Percentiles rank a stretch among this genome's conserved stretches.
Evolutionary conservation across 2,113 vertebrate genomes (phyloP).

Genomic region (Lutjanus erythropterus): DNA sequence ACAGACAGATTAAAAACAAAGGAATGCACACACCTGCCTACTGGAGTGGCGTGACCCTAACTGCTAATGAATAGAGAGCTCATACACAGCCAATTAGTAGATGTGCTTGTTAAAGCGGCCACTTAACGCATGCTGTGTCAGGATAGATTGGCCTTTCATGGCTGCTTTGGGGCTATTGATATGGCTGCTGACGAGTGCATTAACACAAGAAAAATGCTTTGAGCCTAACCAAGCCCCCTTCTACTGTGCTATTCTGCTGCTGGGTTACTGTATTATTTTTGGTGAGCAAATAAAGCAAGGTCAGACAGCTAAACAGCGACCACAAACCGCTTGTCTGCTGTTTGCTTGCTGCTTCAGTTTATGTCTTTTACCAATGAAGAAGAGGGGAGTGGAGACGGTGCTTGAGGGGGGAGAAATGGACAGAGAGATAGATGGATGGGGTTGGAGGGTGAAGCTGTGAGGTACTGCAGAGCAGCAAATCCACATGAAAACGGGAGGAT

Average conservation of each 20-base stretch:
- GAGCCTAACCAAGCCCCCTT: background rate
- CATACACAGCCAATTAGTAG: slow-evolving; percentile 72
- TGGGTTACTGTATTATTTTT: slow-evolving; percentile 24
- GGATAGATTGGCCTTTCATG: slow-evolving; percentile 67
- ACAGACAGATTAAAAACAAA: slow-evolving; percentile 26
- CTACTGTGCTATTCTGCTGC: background rate
- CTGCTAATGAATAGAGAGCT: slow-evolving; percentile 69
- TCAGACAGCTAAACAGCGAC: slow-evolving; percentile 16
- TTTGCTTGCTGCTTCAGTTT: background rate
- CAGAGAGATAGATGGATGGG: slow-evolving; percentile 23
- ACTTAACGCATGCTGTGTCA: slow-evolving; percentile 63
- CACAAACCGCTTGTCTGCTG: slow-evolving; percentile 18
- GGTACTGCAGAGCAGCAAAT: slow-evolving; percentile 39
- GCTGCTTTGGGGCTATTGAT: slow-evolving; percentile 67
- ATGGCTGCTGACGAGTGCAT: slow-evolving; percentile 62
- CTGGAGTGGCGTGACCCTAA: slow-evolving; percentile 41
- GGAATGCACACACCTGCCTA: slow-evolving; percentile 34
- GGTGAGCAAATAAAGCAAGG: slow-evolving; percentile 8
- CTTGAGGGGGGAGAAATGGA: slow-evolving; percentile 10
- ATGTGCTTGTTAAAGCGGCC: slow-evolving; percentile 64
- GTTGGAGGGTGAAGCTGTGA: slow-evolving; percentile 28
- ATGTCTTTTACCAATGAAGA: background rate
- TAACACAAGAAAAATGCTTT: slow-evolving; percentile 40
- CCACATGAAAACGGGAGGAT: slow-evolving; percentile 7
- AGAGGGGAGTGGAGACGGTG: background rate